These are phyloP conservation scores for Sebastes cheni DNA, from an alignment of 2,797 vertebrate genomes.

Conservation along the genomic window DNA sequence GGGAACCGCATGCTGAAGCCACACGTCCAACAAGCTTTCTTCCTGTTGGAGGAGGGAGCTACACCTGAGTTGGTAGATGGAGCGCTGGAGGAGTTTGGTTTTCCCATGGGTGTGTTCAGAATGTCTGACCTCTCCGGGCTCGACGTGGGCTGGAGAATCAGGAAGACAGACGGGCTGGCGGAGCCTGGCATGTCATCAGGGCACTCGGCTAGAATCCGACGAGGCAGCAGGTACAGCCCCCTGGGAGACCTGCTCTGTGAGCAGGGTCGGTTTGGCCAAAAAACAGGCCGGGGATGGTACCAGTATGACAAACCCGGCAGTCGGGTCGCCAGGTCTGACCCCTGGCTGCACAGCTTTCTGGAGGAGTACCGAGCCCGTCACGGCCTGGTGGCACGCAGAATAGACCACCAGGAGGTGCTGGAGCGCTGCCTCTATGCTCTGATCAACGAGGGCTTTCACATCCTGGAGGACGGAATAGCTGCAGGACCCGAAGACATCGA, in stretches of 20 bases:
- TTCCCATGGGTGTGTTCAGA: conserved; percentile 89
- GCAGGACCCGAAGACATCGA: conserved; percentile 90
- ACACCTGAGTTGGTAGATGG: conserved; percentile 86
- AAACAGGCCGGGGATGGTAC: conserved; percentile 91
- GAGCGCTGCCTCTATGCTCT: conserved; percentile 89
- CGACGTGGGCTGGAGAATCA: conserved; percentile 89
- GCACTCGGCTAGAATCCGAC: conserved; percentile 71
- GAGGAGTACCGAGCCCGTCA: conserved; percentile 83
- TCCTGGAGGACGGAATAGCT: conserved; percentile 90
- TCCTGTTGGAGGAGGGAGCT: conserved; percentile 93
- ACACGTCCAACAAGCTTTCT: conserved; percentile 84
- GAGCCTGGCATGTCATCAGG: conserved; percentile 65
- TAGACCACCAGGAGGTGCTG: conserved; percentile 87
- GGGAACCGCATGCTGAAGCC: conserved; percentile 90
- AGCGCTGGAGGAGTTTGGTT: conserved; percentile 90
- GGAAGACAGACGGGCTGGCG: conserved; percentile 80
- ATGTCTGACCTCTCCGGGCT: conserved; percentile 91
- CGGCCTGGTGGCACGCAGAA: conserved; percentile 68
- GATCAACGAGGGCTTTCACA: conserved; percentile 90
- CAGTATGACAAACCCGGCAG: conserved; percentile 85
- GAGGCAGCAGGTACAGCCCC: conserved; percentile 85
- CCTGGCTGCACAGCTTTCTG: conserved; percentile 85
- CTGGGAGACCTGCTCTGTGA: conserved; percentile 91
- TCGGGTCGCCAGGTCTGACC: conserved; percentile 83
- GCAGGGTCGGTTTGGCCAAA: conserved; percentile 89